Evolutionary conservation across 2,797 vertebrate genomes (phyloP).

Genomic region (Psittacula echo): DNA sequence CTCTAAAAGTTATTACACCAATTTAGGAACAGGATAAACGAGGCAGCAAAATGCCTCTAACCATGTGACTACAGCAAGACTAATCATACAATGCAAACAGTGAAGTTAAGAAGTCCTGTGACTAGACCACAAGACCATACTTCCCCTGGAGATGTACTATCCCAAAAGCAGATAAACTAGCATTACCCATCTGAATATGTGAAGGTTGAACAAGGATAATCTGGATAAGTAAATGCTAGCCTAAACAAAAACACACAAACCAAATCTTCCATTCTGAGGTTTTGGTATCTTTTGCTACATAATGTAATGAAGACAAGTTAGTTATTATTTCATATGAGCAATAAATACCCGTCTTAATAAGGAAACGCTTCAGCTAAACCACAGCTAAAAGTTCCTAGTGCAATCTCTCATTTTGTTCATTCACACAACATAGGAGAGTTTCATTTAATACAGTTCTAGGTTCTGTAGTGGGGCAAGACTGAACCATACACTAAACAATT

Average conservation of each 20-base stretch:
- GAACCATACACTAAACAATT: background rate
- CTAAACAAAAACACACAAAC: constrained; percentile 10
- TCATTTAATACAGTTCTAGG: background rate
- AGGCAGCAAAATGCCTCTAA: background rate
- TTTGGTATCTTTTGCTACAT: background rate
- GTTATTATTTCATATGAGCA: background rate
- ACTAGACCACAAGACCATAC: background rate
- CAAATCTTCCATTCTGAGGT: background rate
- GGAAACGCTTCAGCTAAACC: background rate
- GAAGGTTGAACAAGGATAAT: constrained; percentile 26
- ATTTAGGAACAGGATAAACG: background rate
- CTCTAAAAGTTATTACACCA: background rate
- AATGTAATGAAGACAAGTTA: background rate
- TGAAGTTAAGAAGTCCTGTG: background rate
- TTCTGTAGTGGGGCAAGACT: background rate
- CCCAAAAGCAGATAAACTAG: constrained; percentile 45
- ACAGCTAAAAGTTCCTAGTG: background rate
- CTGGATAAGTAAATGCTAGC: background rate
- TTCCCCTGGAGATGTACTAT: constrained; percentile 43
- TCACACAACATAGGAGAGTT: background rate
- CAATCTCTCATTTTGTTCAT: background rate
- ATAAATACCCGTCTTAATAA: background rate
- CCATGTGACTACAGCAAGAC: background rate
- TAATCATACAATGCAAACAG: background rate
- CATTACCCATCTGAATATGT: background rate